A percentile compares a stretch with the other conserved stretches of the same genome.
Evolutionary conservation across 2,797 vertebrate genomes (phyloP).

Genomic region (Chaenodraco wilsoni): DNA sequence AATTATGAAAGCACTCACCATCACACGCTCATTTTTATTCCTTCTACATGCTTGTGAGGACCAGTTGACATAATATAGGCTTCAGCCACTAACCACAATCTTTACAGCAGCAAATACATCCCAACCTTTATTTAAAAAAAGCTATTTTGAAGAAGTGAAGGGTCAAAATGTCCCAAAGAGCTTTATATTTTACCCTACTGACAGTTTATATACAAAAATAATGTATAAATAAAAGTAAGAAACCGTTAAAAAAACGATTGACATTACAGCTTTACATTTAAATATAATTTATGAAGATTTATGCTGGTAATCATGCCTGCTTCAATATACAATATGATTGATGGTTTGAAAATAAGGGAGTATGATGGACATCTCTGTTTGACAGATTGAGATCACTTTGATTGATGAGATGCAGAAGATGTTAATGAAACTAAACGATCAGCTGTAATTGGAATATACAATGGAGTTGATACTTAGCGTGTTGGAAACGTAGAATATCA

Average conservation of each 20-base stretch:
- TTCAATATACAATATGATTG: slow-evolving; percentile 1
- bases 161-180: neutral
- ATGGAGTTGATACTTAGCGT: slow-evolving; percentile 1
- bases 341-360: slow-evolving; percentile 17
- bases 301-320: neutral
- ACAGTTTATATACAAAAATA: neutral
- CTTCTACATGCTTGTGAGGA: slow-evolving; percentile 26
- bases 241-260: neutral
- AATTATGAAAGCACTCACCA: slow-evolving; percentile 57
- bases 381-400: slow-evolving; percentile 45
- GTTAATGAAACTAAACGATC: slow-evolving; percentile 30
- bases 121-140: too few species aligned
- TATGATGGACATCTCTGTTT: neutral
- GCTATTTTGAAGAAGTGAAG: neutral
- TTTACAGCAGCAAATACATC: neutral
- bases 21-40: slow-evolving; percentile 12
- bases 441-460: neutral
- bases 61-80: slow-evolving; percentile 3
- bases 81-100: neutral
- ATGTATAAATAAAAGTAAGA: too few species aligned
- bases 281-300: slow-evolving; percentile 6
- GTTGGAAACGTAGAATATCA: neutral
- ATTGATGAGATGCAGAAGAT: slow-evolving; percentile 31
- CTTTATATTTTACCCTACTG: neutral
- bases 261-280: neutral